These are phyloP conservation scores for Muricea muricata DNA, from an alignment of 92 coral and sea anemone genomes.

Conservation along the genomic window DNA sequence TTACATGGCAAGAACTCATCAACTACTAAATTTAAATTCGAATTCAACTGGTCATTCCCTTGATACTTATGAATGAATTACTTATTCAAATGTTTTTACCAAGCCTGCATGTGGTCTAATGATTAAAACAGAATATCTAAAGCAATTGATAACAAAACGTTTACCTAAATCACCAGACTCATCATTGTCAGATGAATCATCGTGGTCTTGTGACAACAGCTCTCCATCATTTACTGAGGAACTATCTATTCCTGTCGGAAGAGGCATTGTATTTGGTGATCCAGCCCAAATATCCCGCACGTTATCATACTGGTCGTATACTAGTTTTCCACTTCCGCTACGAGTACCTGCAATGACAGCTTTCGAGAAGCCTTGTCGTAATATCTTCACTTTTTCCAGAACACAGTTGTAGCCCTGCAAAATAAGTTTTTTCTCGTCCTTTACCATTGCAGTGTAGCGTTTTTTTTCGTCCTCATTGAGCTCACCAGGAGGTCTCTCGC, in stretches of 20 bases:
- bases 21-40: too few species aligned
- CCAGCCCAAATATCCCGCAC: constrained; percentile 48
- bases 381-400: constrained; percentile 51
- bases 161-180: not conserved
- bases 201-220: not conserved
- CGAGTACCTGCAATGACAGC: constrained; percentile 47
- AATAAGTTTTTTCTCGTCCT: constrained; percentile 53
- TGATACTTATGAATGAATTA: too few species aligned
- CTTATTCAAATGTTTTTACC: not conserved
- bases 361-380: not conserved
- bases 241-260: constrained; percentile 55
- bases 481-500: too few species aligned
- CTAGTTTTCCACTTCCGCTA: constrained; percentile 63
- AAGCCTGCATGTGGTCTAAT: not conserved
- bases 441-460: constrained; percentile 1
- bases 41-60: too few species aligned
- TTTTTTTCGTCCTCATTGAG: too few species aligned
- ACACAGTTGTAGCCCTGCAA: too few species aligned
- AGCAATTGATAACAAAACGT: not conserved
- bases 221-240: constrained; percentile 24
- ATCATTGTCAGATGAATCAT: not conserved
- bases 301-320: not conserved
- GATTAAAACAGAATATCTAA: too few species aligned
- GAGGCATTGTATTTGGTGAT: constrained; percentile 48
- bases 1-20: too few species aligned